Base-by-base conservation (phyloP, 2,797 vertebrate species). In the Galago senegalensis region DNA sequence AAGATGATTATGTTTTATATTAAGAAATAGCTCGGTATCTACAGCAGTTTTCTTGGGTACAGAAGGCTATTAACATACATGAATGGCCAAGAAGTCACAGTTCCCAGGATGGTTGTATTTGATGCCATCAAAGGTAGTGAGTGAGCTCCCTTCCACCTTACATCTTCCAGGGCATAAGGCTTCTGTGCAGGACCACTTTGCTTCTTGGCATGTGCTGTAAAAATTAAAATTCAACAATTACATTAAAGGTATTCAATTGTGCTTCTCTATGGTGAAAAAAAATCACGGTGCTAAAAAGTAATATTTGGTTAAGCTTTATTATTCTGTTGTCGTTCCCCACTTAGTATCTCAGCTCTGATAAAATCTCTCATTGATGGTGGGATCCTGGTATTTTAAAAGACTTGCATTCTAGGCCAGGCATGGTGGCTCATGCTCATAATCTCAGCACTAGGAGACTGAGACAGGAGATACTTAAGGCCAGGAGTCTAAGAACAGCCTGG, bases 121-220 rank as follows among this genome's bases (percentile, higher is more conserved):
- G 96, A 99, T 99, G 12, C 98, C 99, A 96, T 99, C 99, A 94
- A 99, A 99, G 23, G 99, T 99, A 43, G 97, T 98, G 43, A 98
- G 97, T 40, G 98, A 98, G 96, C 98, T 99, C 67, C 98, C 98
- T 98, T 99, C 99, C 46, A 99, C 98, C 70, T 98, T 94, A 97
- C 99, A 99, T 67, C 73, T 96, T 46, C 97, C 34, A 5, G 97
- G 98, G 94, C 99, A 99, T 6, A 14, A 10, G 9, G 98, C 97
- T 77, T 98, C 43, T 3, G 98, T 98, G 95, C 99, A 99, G 2
- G 2, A 84, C 99, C 99, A 99, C 87, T 94, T 98, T 23, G 99
- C 99, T n/a, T 94, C 91, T 25, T 97, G 3, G 83, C 99, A 99
- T 1, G 89, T 77, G 96, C 99, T 99, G 94, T 96, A 56, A 89